Evolutionary conservation across 2,888 invertebrate genomes (phyloP).

Genomic region (Trichopoda pennipes): DNA sequence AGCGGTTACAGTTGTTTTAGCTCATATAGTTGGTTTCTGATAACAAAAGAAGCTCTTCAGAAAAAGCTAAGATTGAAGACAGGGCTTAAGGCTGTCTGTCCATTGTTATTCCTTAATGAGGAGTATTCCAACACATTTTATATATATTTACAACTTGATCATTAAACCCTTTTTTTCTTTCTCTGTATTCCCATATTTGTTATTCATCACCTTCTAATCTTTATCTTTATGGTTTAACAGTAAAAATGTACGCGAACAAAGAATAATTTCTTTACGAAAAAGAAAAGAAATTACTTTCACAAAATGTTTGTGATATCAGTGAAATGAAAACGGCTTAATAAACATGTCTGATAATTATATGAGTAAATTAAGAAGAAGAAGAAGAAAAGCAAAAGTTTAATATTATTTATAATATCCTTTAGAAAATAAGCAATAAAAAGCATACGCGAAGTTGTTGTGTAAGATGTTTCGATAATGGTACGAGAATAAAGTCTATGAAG

Average conservation of each 20-base stretch:
- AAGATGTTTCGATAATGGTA: conserved; percentile 18
- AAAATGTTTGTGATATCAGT: conserved; percentile 60
- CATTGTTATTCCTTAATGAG: no score
- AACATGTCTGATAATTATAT: conserved; percentile 65
- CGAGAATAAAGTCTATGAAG: conserved; percentile 56
- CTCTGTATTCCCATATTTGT: background rate
- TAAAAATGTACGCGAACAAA: conserved; percentile 56
- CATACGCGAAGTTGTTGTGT: conserved; percentile 11
- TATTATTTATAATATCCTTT: conserved; percentile 67
- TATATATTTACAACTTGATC: background rate
- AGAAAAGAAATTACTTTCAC: conserved; percentile 56
- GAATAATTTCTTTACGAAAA: conserved; percentile 37
- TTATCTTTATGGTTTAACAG: conserved; percentile 56
- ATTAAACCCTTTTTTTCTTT: conserved; percentile 6
- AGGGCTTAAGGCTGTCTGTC: no score
- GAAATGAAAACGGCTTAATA: conserved; percentile 39
- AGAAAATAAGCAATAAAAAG: conserved; percentile 57
- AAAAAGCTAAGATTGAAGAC: no score
- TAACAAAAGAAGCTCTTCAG: no score
- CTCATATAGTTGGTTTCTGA: no score
- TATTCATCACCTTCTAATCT: conserved; percentile 54
- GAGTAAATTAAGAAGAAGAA: conserved; percentile 36
- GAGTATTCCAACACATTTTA: no score
- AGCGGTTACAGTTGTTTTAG: no score
- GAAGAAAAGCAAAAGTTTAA: conserved; percentile 48